Evolutionary conservation across 35 echinoderm and acorn worm species (phyloP), one percentile per base, ranked within the genome.

Genomic region (Chiridota heheva): DNA sequence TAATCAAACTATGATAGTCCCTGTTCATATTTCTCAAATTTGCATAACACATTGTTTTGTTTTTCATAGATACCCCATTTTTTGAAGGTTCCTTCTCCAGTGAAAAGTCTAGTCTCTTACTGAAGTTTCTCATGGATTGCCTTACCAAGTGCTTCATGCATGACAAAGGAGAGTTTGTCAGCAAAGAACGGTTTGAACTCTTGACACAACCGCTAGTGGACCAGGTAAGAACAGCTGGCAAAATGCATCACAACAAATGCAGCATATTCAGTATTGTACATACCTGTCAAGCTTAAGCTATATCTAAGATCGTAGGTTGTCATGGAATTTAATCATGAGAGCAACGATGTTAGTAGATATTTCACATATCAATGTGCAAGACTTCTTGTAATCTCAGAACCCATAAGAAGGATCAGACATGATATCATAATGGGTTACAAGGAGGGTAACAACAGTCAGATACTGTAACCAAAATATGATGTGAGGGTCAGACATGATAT

Each of bases 121-220:
- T 98, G 20, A 61, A 79, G 10, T 85, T 82, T 13, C 49, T 91
- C 35, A 33, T 98, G 16, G 72, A 86, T 34, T 92, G 89, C 48
- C 87, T 98, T 12, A 75, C 88, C 28, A 91, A 92, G 67, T 91
- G 89, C 42, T 98, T 98, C 58, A 33, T 88, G 35, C 70, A 98
- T 32, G 95, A 98, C 36, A 98, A 88, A 39, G 95, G 89, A 75
- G 89, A 73, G 1, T 98, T 98, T 82, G 85, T 92, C 29, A 91
- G 42, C 40, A 98, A 91, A 56, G 95, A 98, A 48, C 70, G 95
- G 66, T 98, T 92, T 85, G 89, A 98, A 2, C 26, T 81, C 5
- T 82, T 98, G 6, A 92, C 90, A 63, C 84, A 92, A 53, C 95
- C 95, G 46, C 68, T 98, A 4, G 74, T 91, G 30, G 89, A 98